Evolutionary conservation across 2,797 vertebrate species (phyloP).

Genomic region (Morus bassanus): DNA sequence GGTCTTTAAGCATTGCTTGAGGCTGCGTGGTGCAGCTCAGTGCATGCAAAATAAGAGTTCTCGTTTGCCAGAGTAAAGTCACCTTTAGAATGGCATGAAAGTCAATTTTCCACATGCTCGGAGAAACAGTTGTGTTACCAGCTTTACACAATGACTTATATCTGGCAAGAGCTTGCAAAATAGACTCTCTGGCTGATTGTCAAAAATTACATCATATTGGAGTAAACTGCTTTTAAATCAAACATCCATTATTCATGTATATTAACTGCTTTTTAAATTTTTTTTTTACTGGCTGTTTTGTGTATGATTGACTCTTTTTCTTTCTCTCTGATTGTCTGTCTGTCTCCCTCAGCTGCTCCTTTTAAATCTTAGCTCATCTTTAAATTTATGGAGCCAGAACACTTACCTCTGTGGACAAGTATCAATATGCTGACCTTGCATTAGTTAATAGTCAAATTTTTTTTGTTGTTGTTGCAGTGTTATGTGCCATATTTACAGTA

Average conservation of each 20-base stretch:
- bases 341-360: conserved; percentile 58
- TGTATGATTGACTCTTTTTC: conserved; percentile 76
- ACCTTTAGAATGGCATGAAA: conserved; percentile 74
- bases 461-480: conserved; percentile 5
- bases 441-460: conserved; percentile 33
- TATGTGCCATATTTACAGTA: conserved; percentile 28
- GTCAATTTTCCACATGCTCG: conserved; percentile 71
- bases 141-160: conserved; percentile 83
- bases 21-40: background rate
- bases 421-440: conserved; percentile 30
- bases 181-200: conserved; percentile 89
- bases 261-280: conserved; percentile 79
- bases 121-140: conserved; percentile 49
- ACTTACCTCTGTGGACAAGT: conserved; percentile 46
- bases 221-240: conserved; percentile 85
- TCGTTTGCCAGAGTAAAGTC: conserved; percentile 66
- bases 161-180: conserved; percentile 84
- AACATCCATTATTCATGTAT: conserved; percentile 86
- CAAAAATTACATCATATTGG: conserved; percentile 93
- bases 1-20: background rate
- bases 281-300: conserved; percentile 69
- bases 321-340: conserved; percentile 61
- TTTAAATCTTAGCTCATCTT: conserved; percentile 77
- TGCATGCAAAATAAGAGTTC: background rate
- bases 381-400: conserved; percentile 67